phyloP scores from a whole-genome alignment of 2,797 vertebrate species.

The Sebastolobus altivelis region DNA sequence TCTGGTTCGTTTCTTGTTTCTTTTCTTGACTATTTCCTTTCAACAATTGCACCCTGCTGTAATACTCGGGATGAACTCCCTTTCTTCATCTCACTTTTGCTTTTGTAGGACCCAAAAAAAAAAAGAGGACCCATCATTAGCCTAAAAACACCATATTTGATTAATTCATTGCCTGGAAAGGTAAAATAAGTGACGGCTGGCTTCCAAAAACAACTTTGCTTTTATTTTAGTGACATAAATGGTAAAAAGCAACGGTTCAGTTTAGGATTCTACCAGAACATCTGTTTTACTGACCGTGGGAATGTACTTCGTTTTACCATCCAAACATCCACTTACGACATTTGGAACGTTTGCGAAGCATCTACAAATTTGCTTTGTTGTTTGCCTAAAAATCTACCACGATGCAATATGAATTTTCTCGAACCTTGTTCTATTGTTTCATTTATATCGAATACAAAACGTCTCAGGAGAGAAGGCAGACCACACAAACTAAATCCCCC shows the following conservation, averaged over 20 bases:
- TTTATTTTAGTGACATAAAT: constrained; percentile 23
- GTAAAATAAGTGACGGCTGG: background rate
- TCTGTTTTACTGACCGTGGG: constrained; percentile 36
- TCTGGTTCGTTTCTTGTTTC: constrained; percentile 30
- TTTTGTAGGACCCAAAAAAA: constrained; percentile 24
- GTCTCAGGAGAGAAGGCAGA: constrained; percentile 38
- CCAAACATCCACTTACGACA: constrained; percentile 35
- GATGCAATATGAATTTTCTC: background rate
- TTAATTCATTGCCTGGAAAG: constrained; percentile 13
- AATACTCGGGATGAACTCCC: constrained; percentile 7
- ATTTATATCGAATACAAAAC: constrained; percentile 43
- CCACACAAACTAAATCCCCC: constrained; percentile 55
- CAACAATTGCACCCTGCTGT: constrained; percentile 17
- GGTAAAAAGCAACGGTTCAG: background rate
- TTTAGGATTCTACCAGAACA: constrained; percentile 14
- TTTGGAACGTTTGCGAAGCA: constrained; percentile 11
- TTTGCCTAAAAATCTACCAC: constrained; percentile 8
- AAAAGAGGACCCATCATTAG: background rate
- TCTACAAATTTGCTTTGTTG: constrained; percentile 27
- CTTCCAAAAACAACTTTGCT: constrained; percentile 23
- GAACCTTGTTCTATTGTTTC: constrained; percentile 36
- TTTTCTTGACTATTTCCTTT: constrained; percentile 44
- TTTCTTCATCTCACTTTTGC: constrained; percentile 27
- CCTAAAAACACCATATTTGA: constrained; percentile 31
- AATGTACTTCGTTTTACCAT: constrained; percentile 34